Evolutionary conservation across 1,140 invertebrate genomes (phyloP), one percentile per base, ranked within the genome.

Genomic region (Aphidius ervi): DNA sequence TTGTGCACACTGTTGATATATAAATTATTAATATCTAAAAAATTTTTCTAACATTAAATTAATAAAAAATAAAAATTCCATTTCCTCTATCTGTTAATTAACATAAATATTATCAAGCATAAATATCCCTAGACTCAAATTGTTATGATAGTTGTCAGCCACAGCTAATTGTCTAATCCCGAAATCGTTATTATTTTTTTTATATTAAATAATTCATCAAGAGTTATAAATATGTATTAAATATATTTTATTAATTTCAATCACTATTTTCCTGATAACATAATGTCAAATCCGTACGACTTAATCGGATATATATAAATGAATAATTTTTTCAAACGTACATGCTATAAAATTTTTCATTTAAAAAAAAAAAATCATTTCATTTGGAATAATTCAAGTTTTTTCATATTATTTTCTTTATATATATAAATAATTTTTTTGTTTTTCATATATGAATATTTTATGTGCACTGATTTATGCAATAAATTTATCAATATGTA

Each of bases 101-200:
- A 31, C 23, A 31, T 31, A 3, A 31, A 31, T 31, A 31, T 31
- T 31, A 31, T 31, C 4, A 4, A 31, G 23, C 2, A 3, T 31
- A 31, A 31, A 31, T 31, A 16, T 62, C 55, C 55, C 46, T 54
- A 62, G 60, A 56, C n/a, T 65, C 63, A 61, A 64, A 67, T 67
- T 54, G 41, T 70, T 71, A 62, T 66, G 74, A 74, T 76, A 78
- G 70, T 77, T 78, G 72, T 77, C 74, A 77, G 76, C 74, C 75
- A 78, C 76, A 77, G 74, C 73, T 77, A 74, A 73, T 70, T 55
- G 70, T 76, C 76, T 76, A 42, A 59, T 63, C 31, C 67, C 75
- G 74, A 61, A 61, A 72, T 71, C 46, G 45, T 62, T 47, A 6
- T 59, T 52, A 45, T 41, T 57, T 37, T 42, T 49, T 56, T 50